A percentile compares a stretch with the other conserved stretches of the same genome.
Conservation (phyloP, 1,140 invertebrate species). For the Bursaphelenchus mucronatus region DNA sequence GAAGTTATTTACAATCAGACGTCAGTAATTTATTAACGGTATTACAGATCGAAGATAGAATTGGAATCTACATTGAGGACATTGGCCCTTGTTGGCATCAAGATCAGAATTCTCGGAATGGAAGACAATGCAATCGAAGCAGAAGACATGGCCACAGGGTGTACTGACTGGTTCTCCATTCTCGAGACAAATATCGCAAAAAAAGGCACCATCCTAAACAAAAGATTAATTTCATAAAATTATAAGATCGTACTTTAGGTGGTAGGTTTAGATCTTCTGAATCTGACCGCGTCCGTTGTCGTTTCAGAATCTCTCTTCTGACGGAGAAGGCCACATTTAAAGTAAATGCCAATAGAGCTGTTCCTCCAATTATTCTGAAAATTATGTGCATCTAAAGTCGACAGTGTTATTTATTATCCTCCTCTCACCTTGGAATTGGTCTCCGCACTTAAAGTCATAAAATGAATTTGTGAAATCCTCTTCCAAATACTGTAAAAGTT, state of each 20-base stretch:
- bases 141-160: slow-evolving; percentile 53
- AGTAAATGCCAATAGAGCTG: slow-evolving; percentile 31
- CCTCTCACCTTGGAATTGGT: slow-evolving; percentile 24
- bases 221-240: not conserved
- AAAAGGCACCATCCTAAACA: slow-evolving; percentile 21
- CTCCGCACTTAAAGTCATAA: slow-evolving; percentile 30
- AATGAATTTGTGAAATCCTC: slow-evolving; percentile 25
- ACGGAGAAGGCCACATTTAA: slow-evolving; percentile 17
- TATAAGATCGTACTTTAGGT: not conserved
- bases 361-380: slow-evolving; percentile 34
- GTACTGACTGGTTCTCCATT: slow-evolving; percentile 33
- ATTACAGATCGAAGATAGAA: slow-evolving; percentile 23
- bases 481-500: slow-evolving; percentile 32
- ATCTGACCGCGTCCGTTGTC: not conserved
- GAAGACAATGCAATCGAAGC: slow-evolving; percentile 42
- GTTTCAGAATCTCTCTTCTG: not conserved
- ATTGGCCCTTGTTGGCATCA: slow-evolving; percentile 22
- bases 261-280: not conserved
- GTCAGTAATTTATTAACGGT: slow-evolving; percentile 4
- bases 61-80: slow-evolving; percentile 47
- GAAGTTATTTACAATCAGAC: too few relatives aligned
- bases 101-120: slow-evolving; percentile 5
- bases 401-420: slow-evolving; percentile 6
- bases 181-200: slow-evolving; percentile 28
- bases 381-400: slow-evolving; percentile 31